Conservation (phyloP, 2,888 invertebrate genomes). For the Cactoblastis cactorum region DNA sequence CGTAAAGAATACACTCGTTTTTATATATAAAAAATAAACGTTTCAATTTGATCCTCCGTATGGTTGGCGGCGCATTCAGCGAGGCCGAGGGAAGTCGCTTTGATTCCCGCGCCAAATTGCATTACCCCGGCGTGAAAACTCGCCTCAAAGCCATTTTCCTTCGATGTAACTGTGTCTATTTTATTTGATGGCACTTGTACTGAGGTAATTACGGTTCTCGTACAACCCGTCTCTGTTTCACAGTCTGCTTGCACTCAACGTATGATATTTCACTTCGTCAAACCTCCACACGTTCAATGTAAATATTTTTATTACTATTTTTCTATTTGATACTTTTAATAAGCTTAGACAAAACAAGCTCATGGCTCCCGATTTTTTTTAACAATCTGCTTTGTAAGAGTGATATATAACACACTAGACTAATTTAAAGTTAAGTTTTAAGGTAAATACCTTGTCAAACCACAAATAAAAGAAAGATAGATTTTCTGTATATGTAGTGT, state of each 20-base stretch:
- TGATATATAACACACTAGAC: no score
- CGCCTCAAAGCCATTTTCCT: conserved; percentile 50
- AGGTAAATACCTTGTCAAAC: no score
- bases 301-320: neutral
- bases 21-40: neutral
- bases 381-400: no score
- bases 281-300: neutral
- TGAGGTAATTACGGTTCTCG: conserved; percentile 50
- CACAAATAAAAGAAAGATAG: no score
- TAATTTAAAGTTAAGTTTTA: no score
- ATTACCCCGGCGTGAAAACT: conserved; percentile 58
- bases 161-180: conserved; percentile 45
- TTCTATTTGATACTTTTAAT: no score
- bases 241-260: neutral
- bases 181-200: conserved; percentile 53
- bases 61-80: neutral
- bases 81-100: conserved; percentile 36
- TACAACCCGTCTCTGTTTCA: neutral
- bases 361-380: no score
- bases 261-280: neutral
- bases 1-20: neutral
- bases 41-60: neutral
- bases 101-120: conserved; percentile 60
- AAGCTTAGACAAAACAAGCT: no score
- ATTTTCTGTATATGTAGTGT: no score